A percentile compares a stretch with the other conserved stretches of the same genome.
phyloP scores from a whole-genome alignment of 2,888 invertebrate genomes.

The Zaprionus lineosus region DNA sequence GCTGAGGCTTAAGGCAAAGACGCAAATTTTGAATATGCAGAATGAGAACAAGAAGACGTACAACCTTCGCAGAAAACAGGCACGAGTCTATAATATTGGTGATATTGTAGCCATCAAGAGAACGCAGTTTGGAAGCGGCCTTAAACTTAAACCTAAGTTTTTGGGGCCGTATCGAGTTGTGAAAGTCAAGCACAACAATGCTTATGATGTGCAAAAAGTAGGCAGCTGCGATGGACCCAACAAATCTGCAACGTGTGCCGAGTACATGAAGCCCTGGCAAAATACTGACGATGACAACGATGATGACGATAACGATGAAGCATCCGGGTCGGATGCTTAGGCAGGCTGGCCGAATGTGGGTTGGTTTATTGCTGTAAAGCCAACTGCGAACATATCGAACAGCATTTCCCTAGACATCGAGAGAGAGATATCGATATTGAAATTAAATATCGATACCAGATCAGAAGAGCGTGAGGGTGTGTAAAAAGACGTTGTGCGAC shows the following conservation, averaged over 20 bases:
- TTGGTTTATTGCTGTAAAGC: not conserved
- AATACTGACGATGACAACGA: not conserved
- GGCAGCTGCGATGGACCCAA: constrained; percentile 3
- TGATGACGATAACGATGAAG: not conserved
- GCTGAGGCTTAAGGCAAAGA: constrained; percentile 4
- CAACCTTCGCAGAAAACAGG: constrained; percentile 8
- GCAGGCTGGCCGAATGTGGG: constrained; percentile 4
- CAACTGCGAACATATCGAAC: no score
- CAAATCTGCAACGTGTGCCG: constrained; percentile 1
- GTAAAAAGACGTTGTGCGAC: no score
- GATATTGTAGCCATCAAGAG: constrained; percentile 13
- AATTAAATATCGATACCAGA: no score
- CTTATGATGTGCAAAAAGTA: constrained; percentile 4
- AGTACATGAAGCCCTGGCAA: constrained; percentile 11
- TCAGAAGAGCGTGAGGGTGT: no score
- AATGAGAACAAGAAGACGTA: constrained; percentile 11
- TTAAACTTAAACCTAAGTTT: constrained; percentile 21
- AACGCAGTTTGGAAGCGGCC: constrained; percentile 41
- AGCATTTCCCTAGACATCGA: no score
- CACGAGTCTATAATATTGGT: constrained; percentile 6
- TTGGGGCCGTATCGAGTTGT: constrained; percentile 8
- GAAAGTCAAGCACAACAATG: constrained; percentile 5
- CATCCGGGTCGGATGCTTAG: constrained; percentile 11
- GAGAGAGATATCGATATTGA: no score
- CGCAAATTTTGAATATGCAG: constrained; percentile 9